phyloP scores from a whole-genome alignment of 1,140 invertebrate genomes.

The Bacillus rossius region DNA sequence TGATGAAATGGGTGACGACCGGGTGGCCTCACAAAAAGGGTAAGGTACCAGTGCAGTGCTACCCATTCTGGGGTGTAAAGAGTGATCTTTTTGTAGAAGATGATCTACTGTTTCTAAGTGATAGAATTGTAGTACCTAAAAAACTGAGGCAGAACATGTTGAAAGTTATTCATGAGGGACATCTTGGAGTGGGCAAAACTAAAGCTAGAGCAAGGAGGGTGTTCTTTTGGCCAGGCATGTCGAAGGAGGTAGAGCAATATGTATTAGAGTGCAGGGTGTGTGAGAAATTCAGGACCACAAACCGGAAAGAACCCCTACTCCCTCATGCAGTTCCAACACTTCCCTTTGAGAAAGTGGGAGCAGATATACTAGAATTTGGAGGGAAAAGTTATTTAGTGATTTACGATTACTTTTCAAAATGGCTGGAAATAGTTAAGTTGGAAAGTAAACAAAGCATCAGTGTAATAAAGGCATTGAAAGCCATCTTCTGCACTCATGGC shows the following conservation, averaged over 20 bases:
- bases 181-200: constrained; percentile 31
- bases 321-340: constrained; percentile 18
- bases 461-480: background rate
- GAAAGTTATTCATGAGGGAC: constrained; percentile 29
- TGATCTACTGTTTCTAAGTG: constrained; percentile 28
- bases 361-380: constrained; percentile 12
- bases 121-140: constrained; percentile 31
- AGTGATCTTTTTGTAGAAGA: constrained; percentile 24
- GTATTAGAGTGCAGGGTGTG: constrained; percentile 9
- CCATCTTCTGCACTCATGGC: constrained; percentile 16
- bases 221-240: constrained; percentile 24
- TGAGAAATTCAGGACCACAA: constrained; percentile 7
- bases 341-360: constrained; percentile 24
- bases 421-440: constrained; percentile 15
- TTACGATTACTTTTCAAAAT: constrained; percentile 25
- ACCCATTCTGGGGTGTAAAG: constrained; percentile 22
- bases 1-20: background rate
- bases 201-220: constrained; percentile 18
- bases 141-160: constrained; percentile 27
- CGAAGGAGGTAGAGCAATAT: background rate
- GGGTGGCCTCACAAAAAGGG: constrained; percentile 19
- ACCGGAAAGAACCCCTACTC: constrained; percentile 22
- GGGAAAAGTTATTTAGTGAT: constrained; percentile 13
- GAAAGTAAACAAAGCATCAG: background rate
- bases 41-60: background rate